Conservation (phyloP, 2,888 invertebrate species). For the Antheraea yamamai region DNA sequence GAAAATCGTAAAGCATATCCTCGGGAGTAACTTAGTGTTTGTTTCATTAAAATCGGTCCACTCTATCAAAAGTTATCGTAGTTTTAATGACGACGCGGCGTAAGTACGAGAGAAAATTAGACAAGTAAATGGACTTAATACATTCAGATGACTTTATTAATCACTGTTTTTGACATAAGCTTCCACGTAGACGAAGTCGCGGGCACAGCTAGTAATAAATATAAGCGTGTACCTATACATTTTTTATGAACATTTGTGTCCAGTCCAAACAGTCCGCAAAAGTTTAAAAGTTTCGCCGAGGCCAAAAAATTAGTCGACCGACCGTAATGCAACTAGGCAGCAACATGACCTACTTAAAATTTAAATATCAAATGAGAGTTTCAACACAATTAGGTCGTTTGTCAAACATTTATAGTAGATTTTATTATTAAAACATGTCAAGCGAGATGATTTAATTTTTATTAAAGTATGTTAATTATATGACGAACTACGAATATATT, state of each 20-base stretch:
- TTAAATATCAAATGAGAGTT: neutral
- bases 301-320: neutral
- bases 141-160: too few species aligned
- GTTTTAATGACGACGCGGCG: too few species aligned
- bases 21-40: too few species aligned
- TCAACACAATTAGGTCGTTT: neutral
- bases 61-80: too few species aligned
- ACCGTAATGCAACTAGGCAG: neutral
- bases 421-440: neutral
- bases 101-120: too few species aligned
- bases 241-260: too few species aligned
- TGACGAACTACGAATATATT: neutral
- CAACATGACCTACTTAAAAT: conserved; percentile 4
- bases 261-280: neutral
- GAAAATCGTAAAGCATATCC: too few species aligned
- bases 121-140: too few species aligned
- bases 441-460: neutral
- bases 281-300: neutral
- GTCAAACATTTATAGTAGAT: neutral
- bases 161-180: too few species aligned
- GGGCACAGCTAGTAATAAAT: too few species aligned
- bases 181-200: too few species aligned
- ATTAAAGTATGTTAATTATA: neutral
- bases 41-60: too few species aligned
- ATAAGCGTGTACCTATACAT: neutral